A percentile compares a stretch with the other conserved stretches of the same genome.
Evolutionary conservation across 2,797 vertebrate species (phyloP).

Genomic region (Psittacula derbiana): DNA sequence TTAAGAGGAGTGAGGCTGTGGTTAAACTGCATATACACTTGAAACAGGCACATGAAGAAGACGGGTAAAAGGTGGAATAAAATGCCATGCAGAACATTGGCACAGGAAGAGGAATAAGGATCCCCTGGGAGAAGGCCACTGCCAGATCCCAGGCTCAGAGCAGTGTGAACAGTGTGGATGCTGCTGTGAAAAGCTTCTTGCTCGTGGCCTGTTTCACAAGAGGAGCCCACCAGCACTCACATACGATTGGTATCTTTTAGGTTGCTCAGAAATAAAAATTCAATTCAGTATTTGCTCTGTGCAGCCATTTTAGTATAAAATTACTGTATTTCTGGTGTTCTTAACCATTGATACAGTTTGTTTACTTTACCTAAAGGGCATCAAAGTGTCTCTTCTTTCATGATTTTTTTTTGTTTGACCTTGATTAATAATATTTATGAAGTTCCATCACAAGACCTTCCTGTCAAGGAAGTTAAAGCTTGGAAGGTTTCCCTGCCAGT

Average conservation of each 20-base stretch:
- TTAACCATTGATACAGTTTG: background rate
- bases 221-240: background rate
- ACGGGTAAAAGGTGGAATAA: background rate
- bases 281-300: background rate
- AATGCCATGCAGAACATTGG: background rate
- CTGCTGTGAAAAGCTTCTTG: background rate
- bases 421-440: constrained; percentile 49
- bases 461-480: constrained; percentile 66
- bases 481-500: constrained; percentile 60
- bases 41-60: background rate
- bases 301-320: background rate
- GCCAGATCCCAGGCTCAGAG: background rate
- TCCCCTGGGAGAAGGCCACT: background rate
- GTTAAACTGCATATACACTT: background rate
- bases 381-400: background rate
- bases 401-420: background rate
- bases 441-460: constrained; percentile 51
- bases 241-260: background rate
- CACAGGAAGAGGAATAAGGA: background rate
- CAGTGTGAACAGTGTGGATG: background rate
- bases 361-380: background rate
- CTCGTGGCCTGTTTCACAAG: background rate
- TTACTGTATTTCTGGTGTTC: background rate
- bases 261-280: background rate
- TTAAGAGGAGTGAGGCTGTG: background rate